A percentile compares a stretch with the other conserved stretches of the same genome.
phyloP scores from a whole-genome alignment of 1,140 invertebrate species.

The Dolichoris vasculosae region DNA sequence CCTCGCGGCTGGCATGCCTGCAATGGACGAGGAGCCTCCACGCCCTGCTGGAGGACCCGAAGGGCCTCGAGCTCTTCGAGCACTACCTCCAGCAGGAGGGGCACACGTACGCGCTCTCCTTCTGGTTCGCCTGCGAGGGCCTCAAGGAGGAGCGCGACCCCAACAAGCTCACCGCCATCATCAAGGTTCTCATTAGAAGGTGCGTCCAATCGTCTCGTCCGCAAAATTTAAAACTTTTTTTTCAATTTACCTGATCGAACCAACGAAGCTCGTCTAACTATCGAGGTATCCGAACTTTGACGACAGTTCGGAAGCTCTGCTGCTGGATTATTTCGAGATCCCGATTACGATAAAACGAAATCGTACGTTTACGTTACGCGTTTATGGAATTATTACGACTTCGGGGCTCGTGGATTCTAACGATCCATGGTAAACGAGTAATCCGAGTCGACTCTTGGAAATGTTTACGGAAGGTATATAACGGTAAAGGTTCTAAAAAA shows the following conservation, averaged over 20 bases:
- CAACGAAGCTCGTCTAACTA: no score
- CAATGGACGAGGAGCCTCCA: conserved; percentile 90
- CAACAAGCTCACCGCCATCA: conserved; percentile 66
- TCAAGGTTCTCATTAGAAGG: conserved; percentile 52
- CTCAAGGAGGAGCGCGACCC: conserved; percentile 86
- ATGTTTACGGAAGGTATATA: neutral
- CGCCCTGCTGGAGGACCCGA: conserved; percentile 86
- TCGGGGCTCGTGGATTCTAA: neutral
- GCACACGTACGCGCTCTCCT: conserved; percentile 85
- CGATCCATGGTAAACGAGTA: no score
- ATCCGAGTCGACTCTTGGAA: neutral
- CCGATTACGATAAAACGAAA: no score
- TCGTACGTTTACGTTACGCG: neutral
- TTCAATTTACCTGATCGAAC: no score
- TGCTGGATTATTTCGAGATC: no score
- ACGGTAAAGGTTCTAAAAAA: neutral
- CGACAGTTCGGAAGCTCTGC: no score
- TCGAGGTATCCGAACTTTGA: no score
- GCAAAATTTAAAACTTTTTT: no score
- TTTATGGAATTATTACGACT: neutral
- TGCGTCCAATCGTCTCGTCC: no score
- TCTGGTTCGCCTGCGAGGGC: conserved; percentile 94
- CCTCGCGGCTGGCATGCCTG: conserved; percentile 84
- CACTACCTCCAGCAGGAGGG: conserved; percentile 88
- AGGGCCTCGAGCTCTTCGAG: conserved; percentile 90